A percentile compares a stretch with the other conserved stretches of the same genome.
These are phyloP conservation scores for Arctopsyche grandis DNA, from an alignment of 1,140 invertebrate genomes.

Conservation along the genomic window DNA sequence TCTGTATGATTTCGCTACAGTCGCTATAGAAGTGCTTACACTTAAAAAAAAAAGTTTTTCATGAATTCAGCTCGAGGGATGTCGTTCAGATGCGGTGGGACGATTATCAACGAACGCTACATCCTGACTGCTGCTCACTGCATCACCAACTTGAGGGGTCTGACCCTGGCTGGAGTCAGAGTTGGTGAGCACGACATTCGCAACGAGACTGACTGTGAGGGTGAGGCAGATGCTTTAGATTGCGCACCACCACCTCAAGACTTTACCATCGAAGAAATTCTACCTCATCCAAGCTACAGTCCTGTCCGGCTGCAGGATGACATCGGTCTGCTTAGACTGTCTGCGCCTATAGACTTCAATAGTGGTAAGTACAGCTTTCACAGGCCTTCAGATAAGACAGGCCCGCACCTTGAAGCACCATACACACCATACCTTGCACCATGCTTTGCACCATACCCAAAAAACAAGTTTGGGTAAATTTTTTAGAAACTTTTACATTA, in stretches of 20 bases:
- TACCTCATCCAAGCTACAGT: slow-evolving; percentile 68
- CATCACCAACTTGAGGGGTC: slow-evolving; percentile 62
- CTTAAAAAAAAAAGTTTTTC: too few relatives aligned
- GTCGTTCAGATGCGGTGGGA: slow-evolving; percentile 72
- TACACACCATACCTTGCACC: too few relatives aligned
- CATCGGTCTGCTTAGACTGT: slow-evolving; percentile 71
- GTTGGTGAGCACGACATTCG: slow-evolving; percentile 73
- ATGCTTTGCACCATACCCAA: too few relatives aligned
- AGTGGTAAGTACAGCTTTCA: slow-evolving; percentile 59
- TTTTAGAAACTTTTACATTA: too few relatives aligned
- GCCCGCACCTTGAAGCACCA: too few relatives aligned
- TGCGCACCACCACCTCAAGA: slow-evolving; percentile 71
- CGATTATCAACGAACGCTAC: slow-evolving; percentile 73
- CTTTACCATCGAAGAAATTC: slow-evolving; percentile 66
- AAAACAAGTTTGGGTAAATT: too few relatives aligned
- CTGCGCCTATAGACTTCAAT: slow-evolving; percentile 64
- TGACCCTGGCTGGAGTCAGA: slow-evolving; percentile 64
- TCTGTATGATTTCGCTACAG: too few relatives aligned
- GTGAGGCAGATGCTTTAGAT: slow-evolving; percentile 58
- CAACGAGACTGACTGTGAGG: slow-evolving; percentile 70
- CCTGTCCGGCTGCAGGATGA: slow-evolving; percentile 66
- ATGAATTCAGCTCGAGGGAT: slow-evolving; percentile 55
- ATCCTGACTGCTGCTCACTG: slow-evolving; percentile 79
- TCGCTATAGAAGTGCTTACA: too few relatives aligned
- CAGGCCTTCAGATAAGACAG: too few relatives aligned